phyloP scores from a whole-genome alignment of 2,888 invertebrate genomes.

The Brachynemurus nebulosus region DNA sequence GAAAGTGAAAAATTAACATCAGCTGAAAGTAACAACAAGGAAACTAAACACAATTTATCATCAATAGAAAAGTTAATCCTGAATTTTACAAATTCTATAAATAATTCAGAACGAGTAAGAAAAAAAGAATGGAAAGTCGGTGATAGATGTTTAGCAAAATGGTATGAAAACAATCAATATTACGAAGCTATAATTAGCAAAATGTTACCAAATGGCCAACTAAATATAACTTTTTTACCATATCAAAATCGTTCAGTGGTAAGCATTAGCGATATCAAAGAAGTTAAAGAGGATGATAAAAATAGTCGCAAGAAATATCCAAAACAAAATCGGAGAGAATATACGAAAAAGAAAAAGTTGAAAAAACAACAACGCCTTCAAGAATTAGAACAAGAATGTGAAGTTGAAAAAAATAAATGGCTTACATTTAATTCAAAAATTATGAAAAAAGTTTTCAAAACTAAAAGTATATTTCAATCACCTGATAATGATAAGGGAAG shows the following conservation, averaged over 20 bases:
- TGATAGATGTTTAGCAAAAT: conserved; percentile 73
- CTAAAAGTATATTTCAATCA: conserved; percentile 84
- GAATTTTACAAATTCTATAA: too few species aligned
- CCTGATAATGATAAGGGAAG: conserved; percentile 82
- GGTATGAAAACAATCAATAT: conserved; percentile 73
- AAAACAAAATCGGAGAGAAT: conserved; percentile 66
- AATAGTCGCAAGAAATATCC: neutral
- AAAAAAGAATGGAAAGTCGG: conserved; percentile 61
- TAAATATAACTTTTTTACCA: conserved; percentile 70
- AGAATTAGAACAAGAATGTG: conserved; percentile 80
- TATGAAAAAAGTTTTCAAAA: conserved; percentile 58
- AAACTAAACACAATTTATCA: neutral
- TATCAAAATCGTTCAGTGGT: conserved; percentile 65
- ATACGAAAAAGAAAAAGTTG: conserved; percentile 78
- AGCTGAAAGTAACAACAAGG: neutral
- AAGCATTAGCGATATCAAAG: conserved; percentile 44
- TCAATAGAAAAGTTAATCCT: neutral
- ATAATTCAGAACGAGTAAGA: too few species aligned
- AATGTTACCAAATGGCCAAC: conserved; percentile 55
- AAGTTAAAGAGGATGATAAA: conserved; percentile 30
- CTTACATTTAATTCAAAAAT: conserved; percentile 74
- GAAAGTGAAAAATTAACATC: neutral
- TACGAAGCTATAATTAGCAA: conserved; percentile 78
- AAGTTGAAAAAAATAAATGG: conserved; percentile 91
- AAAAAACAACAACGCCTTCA: conserved; percentile 81